Evolutionary conservation across 2,797 vertebrate genomes (phyloP).

Genomic region (Acropternis orthonyx): DNA sequence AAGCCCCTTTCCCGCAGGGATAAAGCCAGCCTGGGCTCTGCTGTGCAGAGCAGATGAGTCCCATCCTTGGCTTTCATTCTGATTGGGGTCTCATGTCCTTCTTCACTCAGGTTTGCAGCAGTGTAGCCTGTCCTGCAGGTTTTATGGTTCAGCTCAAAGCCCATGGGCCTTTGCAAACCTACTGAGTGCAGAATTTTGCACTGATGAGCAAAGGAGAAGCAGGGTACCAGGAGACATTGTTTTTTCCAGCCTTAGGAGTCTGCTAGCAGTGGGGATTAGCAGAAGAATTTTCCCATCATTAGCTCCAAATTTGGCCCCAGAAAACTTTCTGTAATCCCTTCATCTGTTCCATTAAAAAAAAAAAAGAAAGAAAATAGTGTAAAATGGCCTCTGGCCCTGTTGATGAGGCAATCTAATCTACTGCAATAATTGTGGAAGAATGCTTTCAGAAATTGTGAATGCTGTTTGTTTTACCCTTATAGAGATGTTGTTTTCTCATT

Average conservation of each 20-base stretch:
- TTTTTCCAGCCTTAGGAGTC: slow-evolving; percentile 18
- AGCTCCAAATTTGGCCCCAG: slow-evolving; percentile 41
- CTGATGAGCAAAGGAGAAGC: neutral
- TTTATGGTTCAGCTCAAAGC: neutral
- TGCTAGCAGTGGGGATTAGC: slow-evolving; percentile 41
- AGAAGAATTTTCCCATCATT: slow-evolving; percentile 65
- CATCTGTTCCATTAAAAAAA: slow-evolving; percentile 37
- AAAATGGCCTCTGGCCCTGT: slow-evolving; percentile 41
- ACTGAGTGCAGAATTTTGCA: neutral
- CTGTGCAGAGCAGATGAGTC: neutral
- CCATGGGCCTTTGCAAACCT: neutral
- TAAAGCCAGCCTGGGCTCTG: neutral
- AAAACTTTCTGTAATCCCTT: slow-evolving; percentile 57
- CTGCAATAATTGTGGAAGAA: slow-evolving; percentile 46
- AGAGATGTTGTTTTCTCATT: slow-evolving; percentile 37
- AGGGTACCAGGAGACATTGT: neutral
- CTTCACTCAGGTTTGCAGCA: neutral
- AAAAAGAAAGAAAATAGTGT: slow-evolving; percentile 21
- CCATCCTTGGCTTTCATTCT: neutral
- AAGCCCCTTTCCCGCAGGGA: rapidly evolving
- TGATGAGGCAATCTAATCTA: slow-evolving; percentile 61
- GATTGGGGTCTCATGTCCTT: neutral
- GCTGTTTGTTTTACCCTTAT: slow-evolving; percentile 63
- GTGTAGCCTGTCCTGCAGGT: neutral
- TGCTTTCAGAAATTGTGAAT: slow-evolving; percentile 41